phyloP scores from a whole-genome alignment of 2,797 vertebrate genomes.

The Eulemur coronatus region DNA sequence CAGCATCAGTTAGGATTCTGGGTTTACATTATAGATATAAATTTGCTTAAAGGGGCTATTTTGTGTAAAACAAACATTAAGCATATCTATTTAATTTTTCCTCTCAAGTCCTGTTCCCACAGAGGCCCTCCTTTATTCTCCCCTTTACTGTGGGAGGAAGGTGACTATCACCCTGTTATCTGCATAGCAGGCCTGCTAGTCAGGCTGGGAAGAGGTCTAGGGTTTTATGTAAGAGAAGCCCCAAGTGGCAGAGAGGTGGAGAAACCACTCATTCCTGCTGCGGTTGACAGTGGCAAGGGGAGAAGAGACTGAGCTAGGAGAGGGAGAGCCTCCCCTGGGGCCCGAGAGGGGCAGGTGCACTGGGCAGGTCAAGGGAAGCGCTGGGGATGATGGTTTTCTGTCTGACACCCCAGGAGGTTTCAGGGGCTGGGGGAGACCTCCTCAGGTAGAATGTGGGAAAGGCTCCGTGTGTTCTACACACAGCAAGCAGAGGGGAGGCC shows the following conservation, averaged over 20 bases:
- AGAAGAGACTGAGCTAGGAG: neutral
- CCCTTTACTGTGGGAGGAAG: neutral
- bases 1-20: neutral
- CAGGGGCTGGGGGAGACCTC: neutral
- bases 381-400: neutral
- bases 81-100: neutral
- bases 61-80: neutral
- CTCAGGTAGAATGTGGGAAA: neutral
- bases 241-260: neutral
- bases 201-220: neutral
- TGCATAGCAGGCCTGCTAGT: neutral
- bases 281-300: neutral
- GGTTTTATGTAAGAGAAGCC: neutral
- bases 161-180: neutral
- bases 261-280: neutral
- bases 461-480: neutral
- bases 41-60: neutral
- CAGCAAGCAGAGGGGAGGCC: neutral
- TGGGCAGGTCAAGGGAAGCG: neutral
- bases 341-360: neutral
- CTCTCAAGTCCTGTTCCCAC: neutral
- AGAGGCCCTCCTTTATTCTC: neutral
- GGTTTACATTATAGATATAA: neutral
- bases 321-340: neutral
- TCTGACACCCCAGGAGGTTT: neutral